Evolutionary conservation across 1,140 invertebrate genomes (phyloP), one percentile per base, ranked within the genome.

Genomic region (Sminthurides bifidus): DNA sequence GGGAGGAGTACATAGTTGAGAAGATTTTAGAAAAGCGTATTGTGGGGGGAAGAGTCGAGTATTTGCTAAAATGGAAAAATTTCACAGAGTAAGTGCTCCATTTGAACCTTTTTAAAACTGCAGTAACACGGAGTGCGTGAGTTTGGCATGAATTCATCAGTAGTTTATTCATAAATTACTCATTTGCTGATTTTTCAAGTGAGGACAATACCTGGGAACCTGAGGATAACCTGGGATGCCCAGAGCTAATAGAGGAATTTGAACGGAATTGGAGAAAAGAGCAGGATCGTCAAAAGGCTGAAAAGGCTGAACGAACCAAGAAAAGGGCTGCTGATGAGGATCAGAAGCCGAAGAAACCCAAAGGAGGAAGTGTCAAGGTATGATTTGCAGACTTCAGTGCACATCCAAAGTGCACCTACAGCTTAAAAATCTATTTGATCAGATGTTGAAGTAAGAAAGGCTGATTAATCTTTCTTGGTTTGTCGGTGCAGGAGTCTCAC

Each of bases 171-270:
- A 37, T 31, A 21, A 35, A 30, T 27, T 44, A 43, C 10, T 30
- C 3, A 44, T 10, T 23, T 35, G 43, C 43, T 8, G 6, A 14
- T 35, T 46, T 33, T 59, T 17, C 26, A 15, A 54, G 52, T 6
- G 56, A 61, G n/a, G 63, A 64, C 45, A 64, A 61, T 27, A 87
- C 86, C 17, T 90, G 87, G 87, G 55, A 62, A 66, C 87, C 87
- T n/a, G 85, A 87, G 64, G 85, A 89, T 66, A 89, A 92, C 72
- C 72, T 96, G 0, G 90, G 93, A 68, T 96, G 92, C 70, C 88
- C 89, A 0, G 90, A 93, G 64, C 72, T 95, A 24, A 94, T 97
- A 61, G 77, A 80, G 60, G 82, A 84, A n/a, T 95, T 86, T 72
- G 90, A 94, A 70, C 84, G 87, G 23, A 79, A 80, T 1, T 73